Evolutionary conservation across 2,113 vertebrate species (phyloP).

Genomic region (Oncorhynchus masou): DNA sequence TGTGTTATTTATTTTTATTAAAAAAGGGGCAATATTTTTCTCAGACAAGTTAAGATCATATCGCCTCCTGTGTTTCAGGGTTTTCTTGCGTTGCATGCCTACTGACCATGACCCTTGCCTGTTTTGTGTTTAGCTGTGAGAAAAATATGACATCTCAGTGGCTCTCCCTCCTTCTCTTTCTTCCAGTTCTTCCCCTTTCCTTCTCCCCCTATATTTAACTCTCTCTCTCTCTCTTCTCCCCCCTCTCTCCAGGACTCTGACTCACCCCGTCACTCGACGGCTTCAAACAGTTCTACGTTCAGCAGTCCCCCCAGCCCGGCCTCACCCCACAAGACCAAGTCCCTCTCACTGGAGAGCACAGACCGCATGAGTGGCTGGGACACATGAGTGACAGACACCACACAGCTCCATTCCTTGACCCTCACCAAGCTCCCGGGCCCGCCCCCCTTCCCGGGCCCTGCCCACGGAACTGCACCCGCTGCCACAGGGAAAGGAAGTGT

Average conservation of each 20-base stretch:
- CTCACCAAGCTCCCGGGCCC: conserved; percentile 46
- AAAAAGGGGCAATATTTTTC: too few relatives aligned
- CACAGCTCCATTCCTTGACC: conserved; percentile 58
- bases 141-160: not conserved
- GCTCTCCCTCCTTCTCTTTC: not conserved
- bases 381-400: conserved; percentile 81
- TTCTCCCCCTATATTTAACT: too few relatives aligned
- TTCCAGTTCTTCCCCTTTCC: not conserved
- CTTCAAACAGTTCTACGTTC: conserved; percentile 98
- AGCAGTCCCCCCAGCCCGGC: conserved; percentile 95
- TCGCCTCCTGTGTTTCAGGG: too few relatives aligned
- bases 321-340: conserved; percentile 96
- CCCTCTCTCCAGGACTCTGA: conserved; percentile 87
- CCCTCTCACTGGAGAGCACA: conserved; percentile 94
- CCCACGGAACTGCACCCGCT: conserved; percentile 62
- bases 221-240: not conserved
- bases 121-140: not conserved
- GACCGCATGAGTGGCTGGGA: conserved; percentile 90
- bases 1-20: too few relatives aligned
- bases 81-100: not conserved
- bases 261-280: conserved; percentile 94
- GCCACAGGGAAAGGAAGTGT: conserved; percentile 12
- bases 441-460: conserved; percentile 29
- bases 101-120: not conserved
- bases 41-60: too few relatives aligned